phyloP scores from a whole-genome alignment of 2,113 vertebrate species.

The Machaerirhynchus nigripectus region DNA sequence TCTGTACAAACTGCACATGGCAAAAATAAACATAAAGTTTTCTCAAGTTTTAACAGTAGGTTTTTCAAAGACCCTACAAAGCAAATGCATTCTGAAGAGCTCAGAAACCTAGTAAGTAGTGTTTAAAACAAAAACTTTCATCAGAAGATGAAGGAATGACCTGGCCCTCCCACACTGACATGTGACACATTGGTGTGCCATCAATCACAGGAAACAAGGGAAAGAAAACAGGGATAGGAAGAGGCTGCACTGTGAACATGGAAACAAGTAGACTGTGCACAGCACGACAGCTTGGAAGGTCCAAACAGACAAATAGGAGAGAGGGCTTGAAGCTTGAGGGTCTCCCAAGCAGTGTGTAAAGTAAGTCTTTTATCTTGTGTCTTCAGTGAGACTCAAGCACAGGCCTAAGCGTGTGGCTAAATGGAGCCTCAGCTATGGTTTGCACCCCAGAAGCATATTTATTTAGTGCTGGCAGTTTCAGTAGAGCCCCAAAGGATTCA shows the following conservation, averaged over 20 bases:
- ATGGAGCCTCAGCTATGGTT: background rate
- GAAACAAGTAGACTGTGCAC: background rate
- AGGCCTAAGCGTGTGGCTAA: background rate
- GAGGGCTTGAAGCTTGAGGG: background rate
- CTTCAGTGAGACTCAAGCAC: background rate
- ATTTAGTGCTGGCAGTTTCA: background rate
- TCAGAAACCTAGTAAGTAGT: background rate
- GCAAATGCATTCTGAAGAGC: background rate
- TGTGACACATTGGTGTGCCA: rapidly evolving
- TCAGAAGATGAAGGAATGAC: background rate
- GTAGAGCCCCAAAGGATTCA: background rate
- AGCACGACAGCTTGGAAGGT: background rate
- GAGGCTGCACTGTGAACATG: background rate
- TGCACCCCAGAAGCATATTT: background rate
- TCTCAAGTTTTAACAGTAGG: background rate
- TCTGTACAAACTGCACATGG: background rate
- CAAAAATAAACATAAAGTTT: background rate
- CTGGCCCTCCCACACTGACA: background rate
- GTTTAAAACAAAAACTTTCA: background rate
- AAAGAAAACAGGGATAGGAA: background rate
- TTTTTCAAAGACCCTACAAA: background rate
- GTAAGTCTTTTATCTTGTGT: background rate
- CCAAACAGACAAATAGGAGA: background rate
- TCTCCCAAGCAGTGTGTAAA: background rate
- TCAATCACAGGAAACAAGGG: background rate